A percentile compares a stretch with the other conserved stretches of the same genome.
These are phyloP conservation scores for Metallyticus violacea DNA, from an alignment of 2,888 invertebrate genomes.

Conservation along the genomic window DNA sequence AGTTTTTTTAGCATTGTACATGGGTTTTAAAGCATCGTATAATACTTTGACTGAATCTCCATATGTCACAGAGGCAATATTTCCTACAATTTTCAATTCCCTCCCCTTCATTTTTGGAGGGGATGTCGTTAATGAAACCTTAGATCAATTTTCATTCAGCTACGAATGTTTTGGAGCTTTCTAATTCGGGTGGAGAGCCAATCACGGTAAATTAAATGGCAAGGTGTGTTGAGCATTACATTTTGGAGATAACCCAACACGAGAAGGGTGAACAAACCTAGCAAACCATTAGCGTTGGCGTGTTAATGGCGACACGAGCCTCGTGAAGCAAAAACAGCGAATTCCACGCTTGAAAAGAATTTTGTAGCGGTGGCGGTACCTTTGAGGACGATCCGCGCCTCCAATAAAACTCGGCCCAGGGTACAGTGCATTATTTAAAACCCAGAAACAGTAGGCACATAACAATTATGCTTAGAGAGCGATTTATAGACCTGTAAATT, in stretches of 20 bases:
- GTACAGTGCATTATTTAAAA: not conserved
- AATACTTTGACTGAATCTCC: no score
- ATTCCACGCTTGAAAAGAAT: not conserved
- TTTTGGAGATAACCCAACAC: not conserved
- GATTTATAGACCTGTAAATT: not conserved
- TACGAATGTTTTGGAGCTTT: not conserved
- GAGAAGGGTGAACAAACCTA: not conserved
- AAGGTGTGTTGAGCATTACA: not conserved
- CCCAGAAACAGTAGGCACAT: not conserved
- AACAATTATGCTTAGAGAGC: not conserved
- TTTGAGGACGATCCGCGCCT: not conserved
- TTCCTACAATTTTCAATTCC: no score
- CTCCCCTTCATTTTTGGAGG: no score
- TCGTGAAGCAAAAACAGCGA: not conserved
- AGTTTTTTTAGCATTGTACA: no score
- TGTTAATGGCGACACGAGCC: not conserved
- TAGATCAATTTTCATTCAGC: no score
- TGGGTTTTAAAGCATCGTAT: no score
- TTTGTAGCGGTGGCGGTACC: not conserved
- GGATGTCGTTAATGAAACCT: no score
- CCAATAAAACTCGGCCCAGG: not conserved
- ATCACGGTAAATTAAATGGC: not conserved
- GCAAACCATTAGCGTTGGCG: not conserved
- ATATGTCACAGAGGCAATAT: no score
- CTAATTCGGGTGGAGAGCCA: not conserved